Base-by-base conservation (phyloP, 1,140 invertebrate genomes). In the Lordiphosa stackelbergi region DNA sequence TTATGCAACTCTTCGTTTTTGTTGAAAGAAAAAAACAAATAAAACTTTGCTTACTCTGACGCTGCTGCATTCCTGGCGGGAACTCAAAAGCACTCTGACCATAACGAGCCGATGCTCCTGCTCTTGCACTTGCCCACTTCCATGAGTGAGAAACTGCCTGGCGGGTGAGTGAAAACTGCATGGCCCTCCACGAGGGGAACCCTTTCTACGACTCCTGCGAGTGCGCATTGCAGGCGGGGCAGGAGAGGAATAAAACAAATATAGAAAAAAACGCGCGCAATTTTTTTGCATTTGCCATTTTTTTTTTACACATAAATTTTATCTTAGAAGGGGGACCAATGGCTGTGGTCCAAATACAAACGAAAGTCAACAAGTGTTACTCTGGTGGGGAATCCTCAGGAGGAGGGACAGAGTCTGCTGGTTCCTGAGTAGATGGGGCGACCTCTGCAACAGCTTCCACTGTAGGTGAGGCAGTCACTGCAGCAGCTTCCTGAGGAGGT, bases 321-420 rank as follows among this genome's bases (percentile, higher is more conserved):
- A 40, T 56, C 52, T 37, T 43, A 43, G 49, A 37, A 22, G 43
- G n/a, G 8, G 38, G 16, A 22, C 52, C 62, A 65, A 53, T 60
- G 59, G 53, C 53, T 55, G 54, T 51, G 46, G 47, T 5, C 46
- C 59, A 66, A 61, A 45, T 43, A 53, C 54, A 55, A 73, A 66
- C 28, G 31, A 19, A 24, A 8, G 43, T 62, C 74, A 79, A 79
- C 74, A 79, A 75, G 74, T 79, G 71, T 45, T 66, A 69, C 41
- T 54, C 36, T 0, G 48, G 48, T 11, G 38, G 40, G 40, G 66
- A 19, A 19, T 53, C 52, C 22, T 53, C 53, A 16, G 11, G 52
- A 35, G 11, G 42, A 13, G 59, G 24, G 7, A 2, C 7, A 16
- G 38, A 40, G 40, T 51, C 47, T 19, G 19, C 46, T 8, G 13